Conservation (phyloP, 2,113 vertebrate genomes). For the Cervus canadensis region DNA sequence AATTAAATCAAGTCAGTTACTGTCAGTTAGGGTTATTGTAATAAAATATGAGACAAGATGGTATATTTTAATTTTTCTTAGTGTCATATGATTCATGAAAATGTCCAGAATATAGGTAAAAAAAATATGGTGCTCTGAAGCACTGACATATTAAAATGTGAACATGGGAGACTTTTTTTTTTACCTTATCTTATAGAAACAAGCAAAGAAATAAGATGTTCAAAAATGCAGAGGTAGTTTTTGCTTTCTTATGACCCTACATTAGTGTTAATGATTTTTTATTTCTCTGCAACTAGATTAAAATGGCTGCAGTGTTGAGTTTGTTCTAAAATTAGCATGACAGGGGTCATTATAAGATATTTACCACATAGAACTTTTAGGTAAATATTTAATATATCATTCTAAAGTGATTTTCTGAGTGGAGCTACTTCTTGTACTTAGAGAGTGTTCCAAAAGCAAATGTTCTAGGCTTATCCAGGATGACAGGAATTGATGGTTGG, state of each 20-base stretch:
- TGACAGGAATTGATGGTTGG: background rate
- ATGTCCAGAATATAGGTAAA: background rate
- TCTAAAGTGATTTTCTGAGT: background rate
- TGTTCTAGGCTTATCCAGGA: background rate
- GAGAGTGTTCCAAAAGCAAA: background rate
- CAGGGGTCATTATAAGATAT: background rate
- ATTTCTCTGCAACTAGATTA: background rate
- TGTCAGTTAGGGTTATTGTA: conserved; percentile 13
- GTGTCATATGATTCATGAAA: background rate
- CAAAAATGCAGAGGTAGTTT: background rate
- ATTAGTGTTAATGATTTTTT: background rate
- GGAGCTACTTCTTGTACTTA: background rate
- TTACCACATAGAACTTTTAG: background rate
- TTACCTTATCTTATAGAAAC: background rate
- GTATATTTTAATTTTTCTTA: conserved; percentile 45
- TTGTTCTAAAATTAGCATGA: background rate
- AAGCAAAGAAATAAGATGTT: background rate
- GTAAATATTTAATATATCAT: background rate
- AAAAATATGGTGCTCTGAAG: background rate
- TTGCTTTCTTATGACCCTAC: background rate
- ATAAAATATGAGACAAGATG: conserved; percentile 52
- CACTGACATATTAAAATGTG: background rate
- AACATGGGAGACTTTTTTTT: background rate
- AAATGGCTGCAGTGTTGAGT: background rate
- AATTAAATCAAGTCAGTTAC: conserved; percentile 29